Evolutionary conservation across 2,888 invertebrate genomes (phyloP).

Genomic region (Subacronicta megacephala): DNA sequence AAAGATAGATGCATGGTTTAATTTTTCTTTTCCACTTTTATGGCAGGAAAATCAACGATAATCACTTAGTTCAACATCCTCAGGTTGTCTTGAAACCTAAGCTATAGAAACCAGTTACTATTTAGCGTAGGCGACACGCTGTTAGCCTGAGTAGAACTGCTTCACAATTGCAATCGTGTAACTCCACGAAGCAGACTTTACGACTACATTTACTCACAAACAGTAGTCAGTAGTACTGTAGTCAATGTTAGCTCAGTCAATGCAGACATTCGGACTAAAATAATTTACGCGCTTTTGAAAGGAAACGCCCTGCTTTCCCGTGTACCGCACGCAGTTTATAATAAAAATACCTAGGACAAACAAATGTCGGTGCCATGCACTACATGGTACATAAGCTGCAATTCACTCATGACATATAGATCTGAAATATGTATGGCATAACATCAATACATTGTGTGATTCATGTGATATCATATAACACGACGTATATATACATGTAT

Average conservation of each 20-base stretch:
- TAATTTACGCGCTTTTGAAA: conserved; percentile 36
- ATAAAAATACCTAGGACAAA: conserved; percentile 36
- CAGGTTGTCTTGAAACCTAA: conserved; percentile 1
- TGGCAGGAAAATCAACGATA: too few species aligned
- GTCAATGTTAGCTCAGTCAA: conserved; percentile 11
- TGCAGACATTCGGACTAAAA: conserved; percentile 15
- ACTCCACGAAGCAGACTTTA: conserved; percentile 19
- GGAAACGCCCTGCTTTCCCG: conserved; percentile 28
- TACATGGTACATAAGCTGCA: conserved; percentile 25
- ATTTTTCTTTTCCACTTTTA: too few species aligned
- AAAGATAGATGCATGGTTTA: too few species aligned
- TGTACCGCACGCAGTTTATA: conserved; percentile 16
- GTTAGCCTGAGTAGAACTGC: conserved; percentile 21
- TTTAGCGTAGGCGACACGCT: conserved; percentile 37
- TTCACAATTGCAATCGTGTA: conserved; percentile 44
- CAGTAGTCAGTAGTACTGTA: conserved; percentile 19
- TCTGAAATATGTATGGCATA: not conserved
- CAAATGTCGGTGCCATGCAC: conserved; percentile 27
- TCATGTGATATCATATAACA: conserved; percentile 17
- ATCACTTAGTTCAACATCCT: not conserved
- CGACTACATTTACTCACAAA: conserved; percentile 26
- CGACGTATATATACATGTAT: not conserved
- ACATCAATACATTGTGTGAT: conserved; percentile 15
- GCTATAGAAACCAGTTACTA: conserved; percentile 31
- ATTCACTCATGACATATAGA: conserved; percentile 33